A percentile compares a stretch with the other conserved stretches of the same genome.
Conservation (phyloP, 1,140 invertebrate species). For the Berghia stephanieae region DNA sequence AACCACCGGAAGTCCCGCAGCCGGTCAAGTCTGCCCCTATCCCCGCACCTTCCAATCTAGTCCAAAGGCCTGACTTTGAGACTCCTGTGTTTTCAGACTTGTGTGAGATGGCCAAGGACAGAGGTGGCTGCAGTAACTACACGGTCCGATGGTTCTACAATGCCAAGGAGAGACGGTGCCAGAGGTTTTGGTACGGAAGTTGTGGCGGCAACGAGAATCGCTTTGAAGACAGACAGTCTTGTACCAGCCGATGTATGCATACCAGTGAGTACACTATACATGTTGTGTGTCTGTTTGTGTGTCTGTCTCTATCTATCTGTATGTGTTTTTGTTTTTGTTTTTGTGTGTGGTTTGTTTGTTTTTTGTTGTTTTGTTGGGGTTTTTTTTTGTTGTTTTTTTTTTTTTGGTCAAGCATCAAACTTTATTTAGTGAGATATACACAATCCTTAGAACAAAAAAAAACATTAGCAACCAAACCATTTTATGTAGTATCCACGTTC, state of each 20-base stretch:
- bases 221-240: slow-evolving; percentile 86
- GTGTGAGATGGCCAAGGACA: slow-evolving; percentile 81
- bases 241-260: slow-evolving; percentile 61
- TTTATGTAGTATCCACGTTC: too few species aligned
- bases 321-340: neutral
- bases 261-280: slow-evolving; percentile 31
- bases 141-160: slow-evolving; percentile 82
- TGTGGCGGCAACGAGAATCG: slow-evolving; percentile 80
- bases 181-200: slow-evolving; percentile 94
- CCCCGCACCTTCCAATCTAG: too few species aligned
- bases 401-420: too few species aligned
- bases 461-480: too few species aligned
- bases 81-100: slow-evolving; percentile 27
- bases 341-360: neutral
- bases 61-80: neutral
- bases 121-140: slow-evolving; percentile 84
- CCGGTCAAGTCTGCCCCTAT: too few species aligned
- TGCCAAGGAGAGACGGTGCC: slow-evolving; percentile 78
- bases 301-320: neutral
- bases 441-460: too few species aligned
- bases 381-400: slow-evolving; percentile 13
- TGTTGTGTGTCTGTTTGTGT: neutral
- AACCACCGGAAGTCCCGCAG: too few species aligned
- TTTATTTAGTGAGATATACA: too few species aligned
- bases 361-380: neutral